Percentiles rank a stretch among this genome's conserved stretches.
phyloP scores from a whole-genome alignment of 2,888 invertebrate species.

The Panzeria rudis region DNA sequence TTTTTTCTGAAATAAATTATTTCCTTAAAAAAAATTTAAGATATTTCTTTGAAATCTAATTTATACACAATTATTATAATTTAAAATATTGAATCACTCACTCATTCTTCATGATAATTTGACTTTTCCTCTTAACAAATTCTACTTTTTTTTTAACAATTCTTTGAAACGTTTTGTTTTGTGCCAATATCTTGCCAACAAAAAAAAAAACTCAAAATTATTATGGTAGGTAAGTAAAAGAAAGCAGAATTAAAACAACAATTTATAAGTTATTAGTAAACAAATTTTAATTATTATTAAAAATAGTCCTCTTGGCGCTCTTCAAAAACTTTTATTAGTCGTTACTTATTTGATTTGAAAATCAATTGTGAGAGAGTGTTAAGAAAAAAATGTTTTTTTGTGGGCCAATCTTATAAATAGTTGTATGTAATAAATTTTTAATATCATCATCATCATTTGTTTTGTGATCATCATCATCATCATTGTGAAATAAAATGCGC shows the following conservation, averaged over 20 bases:
- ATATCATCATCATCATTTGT: constrained; percentile 23
- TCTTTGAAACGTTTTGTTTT: constrained; percentile 26
- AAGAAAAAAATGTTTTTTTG: constrained; percentile 14
- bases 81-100: background rate
- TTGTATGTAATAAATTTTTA: constrained; percentile 4
- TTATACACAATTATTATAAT: constrained; percentile 4
- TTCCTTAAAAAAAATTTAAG: background rate
- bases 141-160: constrained; percentile 20
- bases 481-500: constrained; percentile 38
- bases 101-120: background rate
- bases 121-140: constrained; percentile 11
- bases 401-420: constrained; percentile 42
- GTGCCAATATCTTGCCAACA: constrained; percentile 11
- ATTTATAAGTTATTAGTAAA: constrained; percentile 34
- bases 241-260: constrained; percentile 33
- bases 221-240: constrained; percentile 74
- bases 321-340: background rate
- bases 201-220: constrained; percentile 30
- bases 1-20: background rate
- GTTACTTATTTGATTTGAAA: background rate
- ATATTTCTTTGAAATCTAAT: constrained; percentile 20
- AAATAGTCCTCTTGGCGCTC: constrained; percentile 17
- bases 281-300: constrained; percentile 23
- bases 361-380: background rate
- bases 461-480: constrained; percentile 23